Evolutionary conservation across 2,888 invertebrate species (phyloP), one percentile per base, ranked within the genome.

Genomic region (Tryphoninae sp.): DNA sequence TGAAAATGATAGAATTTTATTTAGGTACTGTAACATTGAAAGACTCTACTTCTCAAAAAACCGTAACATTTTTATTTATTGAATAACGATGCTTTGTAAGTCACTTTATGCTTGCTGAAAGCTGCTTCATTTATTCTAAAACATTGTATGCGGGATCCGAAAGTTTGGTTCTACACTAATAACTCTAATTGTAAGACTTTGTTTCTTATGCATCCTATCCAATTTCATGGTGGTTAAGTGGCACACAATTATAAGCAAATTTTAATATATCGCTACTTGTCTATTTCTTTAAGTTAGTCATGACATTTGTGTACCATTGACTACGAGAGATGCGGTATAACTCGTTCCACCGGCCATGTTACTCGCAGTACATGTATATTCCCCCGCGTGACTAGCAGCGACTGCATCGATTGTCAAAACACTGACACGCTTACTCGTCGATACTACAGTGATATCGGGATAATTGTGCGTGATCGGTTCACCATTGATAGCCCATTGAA

Each of bases 401-500:
- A 94, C 92, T 9, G 92, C 92, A 82, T 93, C 93, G 58, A 94
- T 93, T 80, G 94, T 94, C 72, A 95, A 88, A 45, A 94, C 93
- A 84, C 90, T 91, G 80, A 90, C 88, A 85, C 92, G 92, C 80
- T 93, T 94, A 86, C 94, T 92, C 22, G 94, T 90, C 61, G 85
- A 84, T 40, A 79, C 76, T 55, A 94, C 93, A 61, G 91, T 91
- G 72, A 94, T 92, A 79, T 93, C 93, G 78, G 93, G 83, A 84
- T 87, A 85, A 78, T 86, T 86, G 1, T 77, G 67, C 83, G 40
- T 86, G 86, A 93, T 87, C 72, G 94, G 94, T 88, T 94, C 93
- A 64, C 95, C 95, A 91, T 96, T 95, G 86, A 96, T 95, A 65
- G 94, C 94, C 96, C 96, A 97, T 16, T 93, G 93, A 68, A 96